phyloP scores from a whole-genome alignment of 2,888 invertebrate species.

The Synergus laeviventris region DNA sequence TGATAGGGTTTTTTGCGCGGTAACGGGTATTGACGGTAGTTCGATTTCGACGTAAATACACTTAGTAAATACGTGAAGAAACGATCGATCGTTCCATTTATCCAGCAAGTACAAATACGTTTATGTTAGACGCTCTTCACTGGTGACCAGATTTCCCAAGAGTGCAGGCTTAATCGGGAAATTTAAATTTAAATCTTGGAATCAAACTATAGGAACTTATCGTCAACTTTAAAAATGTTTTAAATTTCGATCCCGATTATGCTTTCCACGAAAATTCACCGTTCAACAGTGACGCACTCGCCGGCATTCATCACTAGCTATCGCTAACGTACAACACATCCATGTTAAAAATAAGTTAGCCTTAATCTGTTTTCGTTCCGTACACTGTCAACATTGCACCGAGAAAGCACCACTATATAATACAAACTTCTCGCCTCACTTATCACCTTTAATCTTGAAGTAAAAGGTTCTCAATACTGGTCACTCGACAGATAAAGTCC shows the following conservation, averaged over 20 bases:
- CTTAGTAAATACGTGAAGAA: slow-evolving; percentile 58
- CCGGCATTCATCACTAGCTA: slow-evolving; percentile 34
- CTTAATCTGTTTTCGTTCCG: slow-evolving; percentile 53
- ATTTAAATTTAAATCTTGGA: neutral
- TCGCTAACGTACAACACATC: slow-evolving; percentile 57
- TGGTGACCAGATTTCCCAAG: slow-evolving; percentile 6
- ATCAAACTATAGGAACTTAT: neutral
- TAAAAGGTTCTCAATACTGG: slow-evolving; percentile 33
- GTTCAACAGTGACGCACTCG: slow-evolving; percentile 26
- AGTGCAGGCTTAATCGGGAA: slow-evolving; percentile 3
- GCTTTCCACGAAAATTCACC: slow-evolving; percentile 2
- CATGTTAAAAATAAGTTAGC: slow-evolving; percentile 66
- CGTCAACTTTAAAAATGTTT: neutral
- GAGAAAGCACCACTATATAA: slow-evolving; percentile 67
- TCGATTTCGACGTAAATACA: slow-evolving; percentile 39
- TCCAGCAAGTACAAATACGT: slow-evolving; percentile 72
- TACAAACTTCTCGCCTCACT: slow-evolving; percentile 54
- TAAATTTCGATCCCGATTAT: neutral
- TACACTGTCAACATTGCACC: slow-evolving; percentile 56
- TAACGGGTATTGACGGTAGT: slow-evolving; percentile 37
- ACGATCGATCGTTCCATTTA: slow-evolving; percentile 65
- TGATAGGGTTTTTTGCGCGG: slow-evolving; percentile 21
- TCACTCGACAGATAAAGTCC: slow-evolving; percentile 13
- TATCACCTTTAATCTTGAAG: slow-evolving; percentile 15
- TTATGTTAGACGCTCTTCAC: neutral